Conservation (phyloP, 2,888 invertebrate genomes). For the Lysandra coridon region DNA sequence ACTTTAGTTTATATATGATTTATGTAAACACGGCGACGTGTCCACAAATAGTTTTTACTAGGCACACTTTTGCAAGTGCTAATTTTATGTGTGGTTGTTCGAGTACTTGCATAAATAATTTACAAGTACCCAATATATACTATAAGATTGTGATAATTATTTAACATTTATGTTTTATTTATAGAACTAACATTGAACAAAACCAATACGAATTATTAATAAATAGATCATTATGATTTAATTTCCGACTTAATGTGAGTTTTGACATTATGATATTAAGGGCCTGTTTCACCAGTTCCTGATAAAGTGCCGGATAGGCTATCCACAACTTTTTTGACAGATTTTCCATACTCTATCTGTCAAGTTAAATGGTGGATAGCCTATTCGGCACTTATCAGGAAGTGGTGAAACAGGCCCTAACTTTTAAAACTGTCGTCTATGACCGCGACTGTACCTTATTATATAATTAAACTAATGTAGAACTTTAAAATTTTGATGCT, state of each 20-base stretch:
- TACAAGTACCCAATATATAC: not conserved
- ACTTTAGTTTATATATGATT: conserved; percentile 6
- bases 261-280: no score
- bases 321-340: no score
- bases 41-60: conserved; percentile 15
- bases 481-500: no score
- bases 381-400: no score
- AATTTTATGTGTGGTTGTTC: conserved; percentile 25
- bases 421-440: not conserved
- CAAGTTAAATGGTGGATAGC: no score
- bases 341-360: no score
- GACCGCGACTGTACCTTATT: not conserved
- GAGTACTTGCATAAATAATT: conserved; percentile 19
- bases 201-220: not conserved
- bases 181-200: not conserved
- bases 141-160: conserved; percentile 20
- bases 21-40: not conserved
- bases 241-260: not conserved
- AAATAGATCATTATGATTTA: not conserved
- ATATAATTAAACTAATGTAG: not conserved
- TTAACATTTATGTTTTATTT: conserved; percentile 1
- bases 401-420: no score
- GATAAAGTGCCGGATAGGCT: no score
- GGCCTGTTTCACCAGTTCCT: no score
- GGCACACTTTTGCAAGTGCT: conserved; percentile 23